phyloP scores from a whole-genome alignment of 2,113 vertebrate genomes.

The Loxodonta africana region DNA sequence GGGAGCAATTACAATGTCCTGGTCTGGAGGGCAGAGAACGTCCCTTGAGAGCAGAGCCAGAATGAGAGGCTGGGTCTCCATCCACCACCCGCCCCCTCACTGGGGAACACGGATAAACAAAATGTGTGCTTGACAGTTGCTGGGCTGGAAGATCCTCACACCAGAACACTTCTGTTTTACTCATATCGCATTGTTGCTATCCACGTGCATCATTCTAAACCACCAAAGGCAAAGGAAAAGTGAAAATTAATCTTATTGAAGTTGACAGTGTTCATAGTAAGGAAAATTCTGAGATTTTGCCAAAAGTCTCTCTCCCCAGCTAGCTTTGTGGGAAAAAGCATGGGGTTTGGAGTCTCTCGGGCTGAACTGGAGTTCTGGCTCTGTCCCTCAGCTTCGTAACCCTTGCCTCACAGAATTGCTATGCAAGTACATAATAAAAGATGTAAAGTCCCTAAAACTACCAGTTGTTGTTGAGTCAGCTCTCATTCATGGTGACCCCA shows the following conservation, averaged over 20 bases:
- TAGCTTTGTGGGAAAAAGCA: constrained; percentile 52
- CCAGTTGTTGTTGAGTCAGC: too few species aligned
- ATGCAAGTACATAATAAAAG: background rate
- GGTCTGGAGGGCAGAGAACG: background rate
- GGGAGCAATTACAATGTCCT: accelerated
- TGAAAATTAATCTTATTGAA: constrained; percentile 79
- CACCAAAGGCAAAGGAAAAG: constrained; percentile 57
- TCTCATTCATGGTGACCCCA: too few species aligned
- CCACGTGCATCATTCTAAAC: background rate
- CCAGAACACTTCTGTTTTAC: background rate
- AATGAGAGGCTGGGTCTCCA: background rate
- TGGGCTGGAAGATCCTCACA: background rate
- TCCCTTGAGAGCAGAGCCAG: background rate
- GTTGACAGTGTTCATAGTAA: constrained; percentile 43
- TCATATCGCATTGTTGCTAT: background rate
- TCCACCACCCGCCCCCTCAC: accelerated
- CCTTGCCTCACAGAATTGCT: background rate
- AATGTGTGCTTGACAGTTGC: accelerated
- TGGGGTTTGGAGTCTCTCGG: background rate
- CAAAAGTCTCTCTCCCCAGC: background rate
- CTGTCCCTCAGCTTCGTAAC: background rate
- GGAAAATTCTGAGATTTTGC: constrained; percentile 41
- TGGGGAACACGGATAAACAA: background rate
- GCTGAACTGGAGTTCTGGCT: background rate
- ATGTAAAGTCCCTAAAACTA: background rate